Conservation (phyloP, 2,888 invertebrate genomes). For the Perizoma affinitatum region DNA sequence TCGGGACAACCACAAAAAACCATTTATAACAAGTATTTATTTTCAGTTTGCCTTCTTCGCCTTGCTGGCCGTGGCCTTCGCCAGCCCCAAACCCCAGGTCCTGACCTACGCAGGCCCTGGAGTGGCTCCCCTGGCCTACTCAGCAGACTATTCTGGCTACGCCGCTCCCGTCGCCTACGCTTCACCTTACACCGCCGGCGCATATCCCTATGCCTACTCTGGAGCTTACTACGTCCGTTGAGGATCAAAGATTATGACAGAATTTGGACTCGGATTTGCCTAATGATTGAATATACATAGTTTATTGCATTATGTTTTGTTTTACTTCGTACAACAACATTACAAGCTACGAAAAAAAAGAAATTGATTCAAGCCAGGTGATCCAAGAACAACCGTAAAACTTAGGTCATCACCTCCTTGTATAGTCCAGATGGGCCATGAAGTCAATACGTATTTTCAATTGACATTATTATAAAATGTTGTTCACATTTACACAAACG, state of each 20-base stretch:
- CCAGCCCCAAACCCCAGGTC: conserved; percentile 74
- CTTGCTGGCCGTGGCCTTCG: conserved; percentile 82
- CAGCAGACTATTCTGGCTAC: conserved; percentile 49
- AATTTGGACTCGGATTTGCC: conserved; percentile 52
- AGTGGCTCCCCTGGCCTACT: conserved; percentile 52
- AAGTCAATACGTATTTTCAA: too few species aligned
- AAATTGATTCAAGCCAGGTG: too few species aligned
- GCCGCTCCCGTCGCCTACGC: conserved; percentile 55
- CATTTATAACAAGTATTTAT: background rate
- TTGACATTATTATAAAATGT: too few species aligned
- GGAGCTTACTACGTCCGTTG: conserved; percentile 52
- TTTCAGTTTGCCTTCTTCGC: conserved; percentile 81
- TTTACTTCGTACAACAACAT: conserved; percentile 36
- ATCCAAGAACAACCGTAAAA: too few species aligned
- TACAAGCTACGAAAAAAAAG: too few species aligned
- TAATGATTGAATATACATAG: conserved; percentile 62
- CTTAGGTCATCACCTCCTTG: too few species aligned
- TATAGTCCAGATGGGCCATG: too few species aligned
- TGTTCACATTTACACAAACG: too few species aligned
- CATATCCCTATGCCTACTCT: conserved; percentile 51
- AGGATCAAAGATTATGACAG: conserved; percentile 41
- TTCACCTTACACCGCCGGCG: conserved; percentile 57
- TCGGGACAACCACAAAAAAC: too few species aligned
- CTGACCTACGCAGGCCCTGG: conserved; percentile 62
- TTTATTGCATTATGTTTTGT: conserved; percentile 51